phyloP scores from a whole-genome alignment of 2,113 vertebrate species.

The Lycocorax pyrrhopterus region DNA sequence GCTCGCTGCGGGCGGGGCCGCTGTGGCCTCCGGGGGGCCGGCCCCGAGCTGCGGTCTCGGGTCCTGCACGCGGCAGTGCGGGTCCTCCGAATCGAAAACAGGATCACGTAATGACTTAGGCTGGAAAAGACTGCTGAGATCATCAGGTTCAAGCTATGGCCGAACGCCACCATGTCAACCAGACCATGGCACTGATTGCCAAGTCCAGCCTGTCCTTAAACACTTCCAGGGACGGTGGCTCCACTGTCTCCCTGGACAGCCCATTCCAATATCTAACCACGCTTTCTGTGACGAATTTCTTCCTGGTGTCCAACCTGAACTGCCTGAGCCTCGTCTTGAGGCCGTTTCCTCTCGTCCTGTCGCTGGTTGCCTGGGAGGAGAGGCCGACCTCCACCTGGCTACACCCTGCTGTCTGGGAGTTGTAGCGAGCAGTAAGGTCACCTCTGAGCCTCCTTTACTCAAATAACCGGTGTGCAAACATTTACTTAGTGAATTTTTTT shows the following conservation, averaged over 20 bases:
- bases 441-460: background rate
- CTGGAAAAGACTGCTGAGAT: background rate
- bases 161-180: no score
- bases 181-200: background rate
- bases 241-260: no score
- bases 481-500: background rate
- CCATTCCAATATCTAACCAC: background rate
- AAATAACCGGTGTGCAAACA: background rate
- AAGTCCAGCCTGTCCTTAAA: background rate
- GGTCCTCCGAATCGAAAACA: rapidly evolving
- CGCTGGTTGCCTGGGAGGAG: background rate
- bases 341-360: background rate
- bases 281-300: background rate
- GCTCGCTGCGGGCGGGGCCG: rapidly evolving
- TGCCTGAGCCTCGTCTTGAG: background rate
- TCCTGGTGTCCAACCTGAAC: background rate
- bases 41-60: rapidly evolving
- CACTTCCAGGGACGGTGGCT: background rate
- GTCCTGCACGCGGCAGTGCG: rapidly evolving
- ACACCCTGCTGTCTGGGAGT: background rate
- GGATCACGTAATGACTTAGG: background rate
- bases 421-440: background rate
- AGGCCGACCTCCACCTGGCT: background rate
- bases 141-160: no score
- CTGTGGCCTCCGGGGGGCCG: background rate